Evolutionary conservation across 2,888 invertebrate species (phyloP), one percentile per base, ranked within the genome.

Genomic region (Junonia oenone): DNA sequence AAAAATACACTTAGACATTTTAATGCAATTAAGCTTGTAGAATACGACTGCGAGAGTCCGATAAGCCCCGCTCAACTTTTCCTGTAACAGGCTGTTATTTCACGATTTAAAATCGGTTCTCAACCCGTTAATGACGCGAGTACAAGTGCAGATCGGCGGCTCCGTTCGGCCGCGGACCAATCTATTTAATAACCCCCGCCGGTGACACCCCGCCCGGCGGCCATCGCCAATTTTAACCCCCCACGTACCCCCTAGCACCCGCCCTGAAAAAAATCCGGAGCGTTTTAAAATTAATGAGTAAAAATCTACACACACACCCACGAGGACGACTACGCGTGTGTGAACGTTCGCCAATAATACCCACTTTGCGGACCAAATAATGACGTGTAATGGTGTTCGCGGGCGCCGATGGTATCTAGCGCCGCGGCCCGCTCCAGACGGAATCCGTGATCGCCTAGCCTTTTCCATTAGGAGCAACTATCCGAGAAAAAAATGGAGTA

Each of bases 271-370:
- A 91, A 91, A 91, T 91, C 90, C 90, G 75, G 87, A 90, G 88
- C 90, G 90, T 90, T 91, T 91, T 91, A 91, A 91, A 91, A 91
- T 91, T 91, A 91, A 91, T 91, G 91, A 91, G 91, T 90, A 90
- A 90, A 90, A 91, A 90, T 90, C 81, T 83, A 90, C 90, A 88
- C 89, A 89, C 87, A 88, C 90, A 85, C 73, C 71, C 73, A 75
- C 73, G 73, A 75, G 78, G 75, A 81, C 84, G 81, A 81, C 78
- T 69, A 68, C 72, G 76, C 78, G 82, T 81, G 87, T 83, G 77
- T 72, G 83, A 71, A 71, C 68, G 74, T 70, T 68, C 76, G 78
- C 71, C 78, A 75, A 83, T 88, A 87, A 86, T 86, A 83, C 64
- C 65, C 65, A 63, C 67, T 78, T 78, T 77, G 70, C 73, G 68